These are phyloP conservation scores for Escarpia spicata DNA, from an alignment of 2,888 invertebrate species.

Conservation along the genomic window DNA sequence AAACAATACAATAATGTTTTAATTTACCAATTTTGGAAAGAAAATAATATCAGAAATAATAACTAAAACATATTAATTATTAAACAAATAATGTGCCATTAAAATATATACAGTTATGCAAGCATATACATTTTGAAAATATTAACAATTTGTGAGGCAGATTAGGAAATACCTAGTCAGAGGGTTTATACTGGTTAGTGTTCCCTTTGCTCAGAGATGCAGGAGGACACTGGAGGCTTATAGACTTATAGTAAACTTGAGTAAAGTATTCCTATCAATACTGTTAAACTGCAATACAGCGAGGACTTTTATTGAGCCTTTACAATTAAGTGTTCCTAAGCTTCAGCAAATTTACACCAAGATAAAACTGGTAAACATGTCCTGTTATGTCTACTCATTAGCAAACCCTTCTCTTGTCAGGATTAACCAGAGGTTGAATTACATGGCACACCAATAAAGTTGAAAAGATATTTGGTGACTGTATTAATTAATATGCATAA, in stretches of 20 bases:
- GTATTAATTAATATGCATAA: background rate
- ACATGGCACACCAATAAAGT: background rate
- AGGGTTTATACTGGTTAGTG: background rate
- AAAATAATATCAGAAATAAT: too few relatives aligned
- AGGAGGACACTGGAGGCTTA: background rate
- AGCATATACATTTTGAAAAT: too few relatives aligned
- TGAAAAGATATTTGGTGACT: background rate
- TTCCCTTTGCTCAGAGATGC: background rate
- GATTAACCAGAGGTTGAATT: background rate
- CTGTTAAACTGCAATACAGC: background rate
- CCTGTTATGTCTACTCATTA: background rate
- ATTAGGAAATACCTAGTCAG: background rate
- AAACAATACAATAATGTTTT: too few relatives aligned
- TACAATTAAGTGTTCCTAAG: background rate
- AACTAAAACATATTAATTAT: too few relatives aligned
- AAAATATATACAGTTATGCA: too few relatives aligned
- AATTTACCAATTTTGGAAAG: too few relatives aligned
- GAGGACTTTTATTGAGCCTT: background rate
- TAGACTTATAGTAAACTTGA: background rate
- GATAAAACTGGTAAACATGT: conserved; percentile 6
- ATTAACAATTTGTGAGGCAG: background rate
- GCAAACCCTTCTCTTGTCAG: background rate
- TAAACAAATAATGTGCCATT: too few relatives aligned
- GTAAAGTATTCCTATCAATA: conserved; percentile 1
- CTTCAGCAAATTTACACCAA: background rate